Evolutionary conservation across 2,888 invertebrate genomes (phyloP), one percentile per base, ranked within the genome.

Genomic region (Euzetes globulus): DNA sequence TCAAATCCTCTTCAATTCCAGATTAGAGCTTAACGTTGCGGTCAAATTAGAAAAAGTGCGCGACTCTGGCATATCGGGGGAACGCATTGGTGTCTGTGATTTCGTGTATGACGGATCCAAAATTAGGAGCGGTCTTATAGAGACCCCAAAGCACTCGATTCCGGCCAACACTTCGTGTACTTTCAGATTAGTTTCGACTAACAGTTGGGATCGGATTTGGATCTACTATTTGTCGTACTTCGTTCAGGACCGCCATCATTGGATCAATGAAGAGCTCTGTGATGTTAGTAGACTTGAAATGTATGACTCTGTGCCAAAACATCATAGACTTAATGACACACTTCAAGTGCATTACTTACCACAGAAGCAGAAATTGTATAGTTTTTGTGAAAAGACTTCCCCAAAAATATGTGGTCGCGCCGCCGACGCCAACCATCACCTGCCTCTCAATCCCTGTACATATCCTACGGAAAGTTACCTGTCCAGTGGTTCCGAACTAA

Each of bases 181-280:
- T 76, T 91, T 91, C 82, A 88, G 89, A 81, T 90, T 91, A 81
- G 41, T 47, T 22, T 75, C 75, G 9, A 86, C 86, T 82, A 86
- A 86, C 80, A 79, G 78, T 70, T 76, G 77, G 25, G 76, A 75
- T 60, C 52, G 77, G 7, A 88, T 93, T 75, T 93, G 93, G 93
- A 86, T 92, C 79, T 92, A 91, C 83, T 92, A 92, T 82, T 88
- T 91, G 78, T 91, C 91, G 78, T 92, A 91, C 84, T 90, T 89
- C 79, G 90, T 91, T 79, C 87, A 91, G 81, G 90, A 78, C 72
- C 75, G 74, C 0, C 70, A 76, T 47, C 76, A 75, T 9, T 71
- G 76, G 72, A 73, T 75, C n/a, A 47, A 58, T 15, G 77, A 76
- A 15, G 77, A 77, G 45, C 74, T 75, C 9, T 78, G 78, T 50